phyloP scores from a whole-genome alignment of 2,113 vertebrate genomes.

The Rhinolophus ferrumequinum region DNA sequence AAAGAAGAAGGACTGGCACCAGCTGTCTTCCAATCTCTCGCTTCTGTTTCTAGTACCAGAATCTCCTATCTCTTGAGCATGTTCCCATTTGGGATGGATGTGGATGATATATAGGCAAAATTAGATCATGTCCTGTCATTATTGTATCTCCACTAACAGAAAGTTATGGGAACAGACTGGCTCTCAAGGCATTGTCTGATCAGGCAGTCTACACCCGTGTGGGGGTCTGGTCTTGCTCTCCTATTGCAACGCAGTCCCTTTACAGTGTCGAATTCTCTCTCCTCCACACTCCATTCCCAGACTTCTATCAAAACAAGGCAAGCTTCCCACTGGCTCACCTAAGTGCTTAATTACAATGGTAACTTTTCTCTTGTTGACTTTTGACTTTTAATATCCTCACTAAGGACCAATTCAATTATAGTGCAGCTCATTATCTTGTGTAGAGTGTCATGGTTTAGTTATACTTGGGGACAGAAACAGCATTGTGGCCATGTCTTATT shows the following conservation, averaged over 20 bases:
- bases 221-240: not conserved
- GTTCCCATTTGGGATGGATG: not conserved
- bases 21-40: not conserved
- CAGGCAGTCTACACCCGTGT: not conserved
- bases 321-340: not conserved
- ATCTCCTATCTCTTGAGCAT: not conserved
- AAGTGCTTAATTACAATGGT: not conserved
- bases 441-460: not conserved
- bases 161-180: no score
- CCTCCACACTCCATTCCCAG: not conserved
- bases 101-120: not conserved
- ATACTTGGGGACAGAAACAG: not conserved
- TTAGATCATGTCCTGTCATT: not conserved
- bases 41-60: not conserved
- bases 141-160: not conserved
- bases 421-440: not conserved
- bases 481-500: not conserved
- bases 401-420: not conserved
- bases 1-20: not conserved
- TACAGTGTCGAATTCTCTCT: accelerated
- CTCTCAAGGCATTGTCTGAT: not conserved
- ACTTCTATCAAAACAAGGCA: not conserved
- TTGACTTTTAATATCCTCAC: not conserved
- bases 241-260: not conserved
- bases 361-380: not conserved